Conservation (phyloP, 2,888 invertebrate genomes). For the Eupelmus urozonus region DNA sequence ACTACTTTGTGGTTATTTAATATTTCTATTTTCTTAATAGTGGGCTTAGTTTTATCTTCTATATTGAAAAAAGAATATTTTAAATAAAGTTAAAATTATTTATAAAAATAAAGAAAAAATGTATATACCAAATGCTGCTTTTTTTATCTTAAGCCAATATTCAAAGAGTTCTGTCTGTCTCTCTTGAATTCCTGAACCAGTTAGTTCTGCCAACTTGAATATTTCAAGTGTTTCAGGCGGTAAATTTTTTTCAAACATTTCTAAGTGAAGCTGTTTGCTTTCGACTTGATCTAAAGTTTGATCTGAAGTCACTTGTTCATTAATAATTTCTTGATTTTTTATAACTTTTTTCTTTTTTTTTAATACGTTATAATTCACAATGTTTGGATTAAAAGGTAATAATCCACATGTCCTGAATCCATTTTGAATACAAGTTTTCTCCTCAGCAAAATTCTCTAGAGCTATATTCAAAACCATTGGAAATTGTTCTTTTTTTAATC, state of each 20-base stretch:
- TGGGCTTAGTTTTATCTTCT: no score
- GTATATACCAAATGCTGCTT: not conserved
- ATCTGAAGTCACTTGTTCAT: not conserved
- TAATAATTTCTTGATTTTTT: not conserved
- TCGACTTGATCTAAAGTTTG: not conserved
- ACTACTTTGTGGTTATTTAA: no score
- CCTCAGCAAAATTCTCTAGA: conserved; percentile 23
- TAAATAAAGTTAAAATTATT: not conserved
- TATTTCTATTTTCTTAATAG: no score
- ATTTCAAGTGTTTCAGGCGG: not conserved
- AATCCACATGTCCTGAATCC: conserved; percentile 36
- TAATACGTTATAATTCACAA: conserved; percentile 21
- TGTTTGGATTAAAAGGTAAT: conserved; percentile 30
- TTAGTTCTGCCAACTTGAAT: not conserved
- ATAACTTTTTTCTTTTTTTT: conserved; percentile 8
- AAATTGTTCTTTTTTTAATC: conserved; percentile 19
- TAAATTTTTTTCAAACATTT: conserved; percentile 1
- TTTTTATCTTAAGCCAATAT: conserved; percentile 1
- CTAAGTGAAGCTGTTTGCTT: not conserved
- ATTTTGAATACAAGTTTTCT: conserved; percentile 30
- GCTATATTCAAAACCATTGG: not conserved
- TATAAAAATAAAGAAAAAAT: not conserved
- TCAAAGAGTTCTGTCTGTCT: not conserved
- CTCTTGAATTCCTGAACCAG: not conserved
- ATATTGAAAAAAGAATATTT: no score